Conservation (phyloP, 2,113 vertebrate species). For the Microcebus lehilahytsara region DNA sequence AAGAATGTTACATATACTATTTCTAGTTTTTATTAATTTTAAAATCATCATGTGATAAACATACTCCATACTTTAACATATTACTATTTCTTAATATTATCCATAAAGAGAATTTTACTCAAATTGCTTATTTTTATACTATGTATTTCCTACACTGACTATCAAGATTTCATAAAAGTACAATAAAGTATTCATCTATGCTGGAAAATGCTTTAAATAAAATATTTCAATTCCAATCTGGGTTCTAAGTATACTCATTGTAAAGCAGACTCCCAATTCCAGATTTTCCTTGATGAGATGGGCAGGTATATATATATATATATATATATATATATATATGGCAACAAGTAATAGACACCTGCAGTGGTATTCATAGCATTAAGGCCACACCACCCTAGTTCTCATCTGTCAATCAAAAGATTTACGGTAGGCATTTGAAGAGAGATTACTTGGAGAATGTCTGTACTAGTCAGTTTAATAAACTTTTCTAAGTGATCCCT, state of each 20-base stretch:
- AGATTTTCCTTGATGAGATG: not conserved
- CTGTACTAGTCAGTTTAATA: not conserved
- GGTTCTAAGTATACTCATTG: not conserved
- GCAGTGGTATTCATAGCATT: not conserved
- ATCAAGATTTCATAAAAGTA: not conserved
- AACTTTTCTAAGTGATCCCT: conserved; percentile 15
- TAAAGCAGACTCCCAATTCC: not conserved
- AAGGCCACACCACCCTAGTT: not conserved
- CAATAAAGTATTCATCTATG: not conserved
- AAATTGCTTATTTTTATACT: not conserved
- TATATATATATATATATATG: too few relatives aligned
- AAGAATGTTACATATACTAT: not conserved
- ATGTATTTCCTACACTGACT: not conserved
- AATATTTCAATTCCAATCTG: not conserved
- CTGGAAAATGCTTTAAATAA: not conserved
- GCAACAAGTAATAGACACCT: not conserved
- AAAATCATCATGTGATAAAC: not conserved
- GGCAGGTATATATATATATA: not conserved
- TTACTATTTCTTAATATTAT: not conserved
- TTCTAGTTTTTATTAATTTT: not conserved
- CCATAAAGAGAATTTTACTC: not conserved
- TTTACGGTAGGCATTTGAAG: not conserved
- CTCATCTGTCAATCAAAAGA: not conserved
- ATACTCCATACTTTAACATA: not conserved
- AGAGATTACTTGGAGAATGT: not conserved